A percentile compares a stretch with the other conserved stretches of the same genome.
Evolutionary conservation across 2,888 invertebrate genomes (phyloP).

Genomic region (Metacarcinus magister): DNA sequence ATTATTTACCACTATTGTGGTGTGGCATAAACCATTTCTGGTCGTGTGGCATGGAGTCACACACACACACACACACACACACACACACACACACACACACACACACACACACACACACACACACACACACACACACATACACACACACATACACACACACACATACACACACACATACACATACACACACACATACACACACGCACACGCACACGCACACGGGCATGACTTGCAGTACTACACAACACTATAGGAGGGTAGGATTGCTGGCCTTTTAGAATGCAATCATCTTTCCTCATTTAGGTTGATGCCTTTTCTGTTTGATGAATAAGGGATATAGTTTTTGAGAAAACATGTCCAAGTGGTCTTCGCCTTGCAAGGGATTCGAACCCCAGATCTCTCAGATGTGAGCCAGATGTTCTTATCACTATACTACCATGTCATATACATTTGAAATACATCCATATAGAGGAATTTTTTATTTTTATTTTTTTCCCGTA

Average conservation of each 20-base stretch:
- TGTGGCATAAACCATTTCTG: not conserved
- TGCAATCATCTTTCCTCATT: not conserved
- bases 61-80: not conserved
- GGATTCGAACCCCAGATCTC: not conserved
- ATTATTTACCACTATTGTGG: not conserved
- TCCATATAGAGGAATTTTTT: no score
- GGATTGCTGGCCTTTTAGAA: not conserved
- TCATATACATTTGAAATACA: not conserved
- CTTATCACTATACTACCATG: not conserved
- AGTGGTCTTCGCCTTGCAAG: not conserved
- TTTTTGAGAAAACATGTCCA: not conserved
- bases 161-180: no score
- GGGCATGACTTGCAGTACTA: not conserved
- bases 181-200: not conserved
- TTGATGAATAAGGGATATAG: not conserved
- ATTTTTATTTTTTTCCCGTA: no score
- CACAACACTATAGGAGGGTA: no score
- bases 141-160: not conserved
- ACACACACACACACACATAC: not conserved
- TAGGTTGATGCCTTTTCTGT: not conserved
- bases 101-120: not conserved
- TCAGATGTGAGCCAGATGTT: not conserved
- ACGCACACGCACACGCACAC: not conserved
- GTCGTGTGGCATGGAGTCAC: not conserved
- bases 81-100: not conserved